Conservation (phyloP, 2,888 invertebrate species). For the Latheticus oryzae region DNA sequence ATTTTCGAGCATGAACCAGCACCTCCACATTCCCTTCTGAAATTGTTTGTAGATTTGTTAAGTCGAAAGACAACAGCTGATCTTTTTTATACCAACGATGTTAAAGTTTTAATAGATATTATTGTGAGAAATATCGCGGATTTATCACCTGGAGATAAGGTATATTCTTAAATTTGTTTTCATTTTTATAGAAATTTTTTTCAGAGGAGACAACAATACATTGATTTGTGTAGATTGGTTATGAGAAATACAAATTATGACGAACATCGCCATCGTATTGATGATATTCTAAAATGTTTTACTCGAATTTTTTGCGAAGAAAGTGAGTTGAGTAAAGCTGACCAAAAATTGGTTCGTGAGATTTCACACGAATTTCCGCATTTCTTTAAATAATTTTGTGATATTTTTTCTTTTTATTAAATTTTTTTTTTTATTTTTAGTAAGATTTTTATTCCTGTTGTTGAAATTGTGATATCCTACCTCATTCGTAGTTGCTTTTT, state of each 20-base stretch:
- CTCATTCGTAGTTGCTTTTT: slow-evolving; percentile 30
- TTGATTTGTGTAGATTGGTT: slow-evolving; percentile 82
- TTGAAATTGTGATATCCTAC: slow-evolving; percentile 40
- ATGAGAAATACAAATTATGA: slow-evolving; percentile 85
- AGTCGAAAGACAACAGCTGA: slow-evolving; percentile 81
- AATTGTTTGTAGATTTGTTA: slow-evolving; percentile 90
- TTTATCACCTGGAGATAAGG: slow-evolving; percentile 87
- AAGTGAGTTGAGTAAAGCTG: slow-evolving; percentile 76
- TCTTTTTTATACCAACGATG: slow-evolving; percentile 94
- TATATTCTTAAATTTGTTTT: slow-evolving; percentile 61
- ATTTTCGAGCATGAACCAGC: slow-evolving; percentile 86
- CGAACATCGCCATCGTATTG: slow-evolving; percentile 82
- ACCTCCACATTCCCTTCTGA: slow-evolving; percentile 87
- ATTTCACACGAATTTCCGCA: slow-evolving; percentile 89
- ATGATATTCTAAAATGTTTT: slow-evolving; percentile 86
- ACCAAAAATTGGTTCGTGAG: slow-evolving; percentile 82
- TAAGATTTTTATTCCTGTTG: slow-evolving; percentile 20
- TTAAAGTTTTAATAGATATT: slow-evolving; percentile 93
- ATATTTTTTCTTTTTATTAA: slow-evolving; percentile 25
- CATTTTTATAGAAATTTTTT: slow-evolving; percentile 10
- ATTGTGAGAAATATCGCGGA: slow-evolving; percentile 91
- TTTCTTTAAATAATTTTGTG: slow-evolving; percentile 70
- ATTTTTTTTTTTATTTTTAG: too few species aligned
- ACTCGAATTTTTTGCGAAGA: slow-evolving; percentile 90
- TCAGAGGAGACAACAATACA: slow-evolving; percentile 81